These are phyloP conservation scores for Chelmon rostratus DNA, from an alignment of 2,797 vertebrate genomes.

Conservation along the genomic window DNA sequence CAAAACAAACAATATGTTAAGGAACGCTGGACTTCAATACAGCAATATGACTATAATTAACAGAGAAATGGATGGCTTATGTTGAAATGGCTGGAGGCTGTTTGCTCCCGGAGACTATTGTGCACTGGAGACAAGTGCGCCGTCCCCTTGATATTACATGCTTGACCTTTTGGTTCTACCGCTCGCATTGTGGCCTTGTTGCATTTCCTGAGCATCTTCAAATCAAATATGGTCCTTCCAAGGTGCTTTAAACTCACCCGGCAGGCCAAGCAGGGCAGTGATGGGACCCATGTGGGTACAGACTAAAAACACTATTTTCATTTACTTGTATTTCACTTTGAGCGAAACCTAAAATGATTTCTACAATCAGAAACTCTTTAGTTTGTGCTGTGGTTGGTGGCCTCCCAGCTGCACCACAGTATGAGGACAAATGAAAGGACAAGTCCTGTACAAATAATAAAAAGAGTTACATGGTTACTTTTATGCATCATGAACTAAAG, in stretches of 20 bases:
- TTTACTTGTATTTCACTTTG: conserved; percentile 34
- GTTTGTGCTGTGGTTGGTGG: not conserved
- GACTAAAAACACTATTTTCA: conserved; percentile 21
- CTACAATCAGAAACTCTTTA: not conserved
- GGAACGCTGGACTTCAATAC: conserved; percentile 86
- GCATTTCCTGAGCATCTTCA: conserved; percentile 60
- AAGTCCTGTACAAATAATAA: not conserved
- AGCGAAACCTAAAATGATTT: conserved; percentile 6
- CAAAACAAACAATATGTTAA: conserved; percentile 92
- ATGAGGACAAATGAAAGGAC: not conserved
- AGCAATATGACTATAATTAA: conserved; percentile 92
- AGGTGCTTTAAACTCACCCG: conserved; percentile 40
- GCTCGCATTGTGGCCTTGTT: conserved; percentile 46
- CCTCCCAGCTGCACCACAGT: not conserved
- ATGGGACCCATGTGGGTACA: conserved; percentile 23
- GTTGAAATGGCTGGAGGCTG: conserved; percentile 74
- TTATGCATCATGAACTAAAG: not conserved
- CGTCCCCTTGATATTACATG: conserved; percentile 83
- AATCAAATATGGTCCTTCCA: conserved; percentile 64
- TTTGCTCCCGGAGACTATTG: conserved; percentile 80
- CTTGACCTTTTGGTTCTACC: conserved; percentile 83
- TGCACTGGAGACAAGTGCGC: conserved; percentile 75
- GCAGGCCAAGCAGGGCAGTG: conserved; percentile 19
- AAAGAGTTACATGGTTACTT: not conserved
- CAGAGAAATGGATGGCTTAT: conserved; percentile 83